Evolutionary conservation across 2,888 invertebrate genomes (phyloP).

Genomic region (Brachyptera risi): DNA sequence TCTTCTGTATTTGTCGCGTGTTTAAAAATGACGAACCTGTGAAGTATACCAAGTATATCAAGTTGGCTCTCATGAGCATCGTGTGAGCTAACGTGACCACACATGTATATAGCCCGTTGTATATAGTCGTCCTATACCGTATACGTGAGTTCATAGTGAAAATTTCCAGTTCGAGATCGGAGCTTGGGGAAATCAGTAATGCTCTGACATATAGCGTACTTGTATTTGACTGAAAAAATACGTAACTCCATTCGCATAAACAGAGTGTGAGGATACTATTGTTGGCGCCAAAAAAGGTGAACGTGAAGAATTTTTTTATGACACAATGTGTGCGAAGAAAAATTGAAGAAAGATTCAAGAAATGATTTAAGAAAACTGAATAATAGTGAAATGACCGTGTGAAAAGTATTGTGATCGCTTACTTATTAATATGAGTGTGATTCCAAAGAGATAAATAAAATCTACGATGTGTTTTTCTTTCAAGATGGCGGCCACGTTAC

Average conservation of each 20-base stretch:
- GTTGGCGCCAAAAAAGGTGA: background rate
- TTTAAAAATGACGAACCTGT: too few relatives aligned
- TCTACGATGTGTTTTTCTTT: constrained; percentile 2
- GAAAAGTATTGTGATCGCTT: background rate
- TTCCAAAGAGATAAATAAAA: background rate
- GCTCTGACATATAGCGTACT: constrained; percentile 6
- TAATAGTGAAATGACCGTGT: background rate
- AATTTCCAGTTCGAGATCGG: constrained; percentile 7
- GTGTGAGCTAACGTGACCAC: too few relatives aligned
- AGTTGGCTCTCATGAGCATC: too few relatives aligned
- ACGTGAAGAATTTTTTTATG: background rate
- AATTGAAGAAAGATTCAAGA: constrained; percentile 3
- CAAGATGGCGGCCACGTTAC: constrained; percentile 12
- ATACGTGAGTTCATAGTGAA: too few relatives aligned
- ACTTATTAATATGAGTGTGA: too few relatives aligned
- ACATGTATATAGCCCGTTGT: too few relatives aligned
- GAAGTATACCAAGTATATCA: too few relatives aligned
- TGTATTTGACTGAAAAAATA: background rate
- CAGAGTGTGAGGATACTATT: background rate
- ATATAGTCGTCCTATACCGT: too few relatives aligned
- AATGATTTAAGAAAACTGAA: background rate
- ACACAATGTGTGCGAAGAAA: background rate
- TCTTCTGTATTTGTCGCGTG: too few relatives aligned
- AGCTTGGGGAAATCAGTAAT: constrained; percentile 14
- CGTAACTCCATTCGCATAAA: background rate